Evolutionary conservation across 2,113 vertebrate species (phyloP).

Genomic region (Colossoma macropomum): DNA sequence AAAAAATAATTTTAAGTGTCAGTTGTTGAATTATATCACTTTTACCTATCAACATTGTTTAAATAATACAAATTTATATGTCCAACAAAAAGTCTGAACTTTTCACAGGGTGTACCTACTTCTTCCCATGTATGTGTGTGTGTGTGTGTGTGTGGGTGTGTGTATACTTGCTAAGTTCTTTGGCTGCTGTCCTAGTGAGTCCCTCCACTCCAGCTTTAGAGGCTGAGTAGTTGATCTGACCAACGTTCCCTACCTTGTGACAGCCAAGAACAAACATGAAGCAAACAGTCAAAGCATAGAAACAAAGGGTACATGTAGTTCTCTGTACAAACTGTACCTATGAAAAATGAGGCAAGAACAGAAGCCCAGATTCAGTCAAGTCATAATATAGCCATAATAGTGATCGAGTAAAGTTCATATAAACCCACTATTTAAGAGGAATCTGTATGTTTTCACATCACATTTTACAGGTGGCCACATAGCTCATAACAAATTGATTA

Average conservation of each 20-base stretch:
- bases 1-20: no score
- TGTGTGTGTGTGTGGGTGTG: no score
- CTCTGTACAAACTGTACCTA: not conserved
- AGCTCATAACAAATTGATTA: not conserved
- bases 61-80: no score
- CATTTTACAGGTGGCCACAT: not conserved
- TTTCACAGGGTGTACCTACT: no score
- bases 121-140: no score
- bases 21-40: no score
- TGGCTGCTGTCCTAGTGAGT: slow-evolving; percentile 81
- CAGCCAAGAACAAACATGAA: not conserved
- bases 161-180: slow-evolving; percentile 82
- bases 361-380: not conserved
- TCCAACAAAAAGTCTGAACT: no score
- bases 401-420: not conserved
- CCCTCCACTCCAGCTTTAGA: slow-evolving; percentile 89
- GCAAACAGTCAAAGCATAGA: not conserved
- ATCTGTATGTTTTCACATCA: not conserved
- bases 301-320: not conserved
- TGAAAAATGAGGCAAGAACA: not conserved
- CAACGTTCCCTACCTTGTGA: slow-evolving; percentile 86
- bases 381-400: not conserved
- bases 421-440: no score
- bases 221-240: slow-evolving; percentile 84
- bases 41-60: no score